Evolutionary conservation across 2,888 invertebrate species (phyloP).

Genomic region (Xiphydria camelus): DNA sequence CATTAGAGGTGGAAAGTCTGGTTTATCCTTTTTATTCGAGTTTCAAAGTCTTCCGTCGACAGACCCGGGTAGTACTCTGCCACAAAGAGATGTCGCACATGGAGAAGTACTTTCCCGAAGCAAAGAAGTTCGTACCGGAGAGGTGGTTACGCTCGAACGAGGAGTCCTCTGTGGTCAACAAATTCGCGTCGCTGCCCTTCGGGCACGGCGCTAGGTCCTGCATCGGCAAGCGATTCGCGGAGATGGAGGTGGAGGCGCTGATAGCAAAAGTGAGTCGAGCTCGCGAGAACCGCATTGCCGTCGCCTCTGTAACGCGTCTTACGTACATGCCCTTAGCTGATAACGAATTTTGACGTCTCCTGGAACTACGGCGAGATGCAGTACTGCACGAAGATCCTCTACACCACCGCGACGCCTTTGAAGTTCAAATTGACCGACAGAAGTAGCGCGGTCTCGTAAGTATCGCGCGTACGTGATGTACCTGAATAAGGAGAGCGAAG

Average conservation of each 20-base stretch:
- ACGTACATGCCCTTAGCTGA: slow-evolving; percentile 1
- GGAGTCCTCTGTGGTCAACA: slow-evolving; percentile 2
- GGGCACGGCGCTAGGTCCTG: slow-evolving; percentile 11
- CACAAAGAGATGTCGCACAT: slow-evolving; percentile 5
- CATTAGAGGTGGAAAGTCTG: too few relatives aligned
- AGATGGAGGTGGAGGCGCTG: slow-evolving; percentile 14
- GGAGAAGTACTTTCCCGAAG: slow-evolving; percentile 6
- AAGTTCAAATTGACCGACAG: slow-evolving; percentile 5
- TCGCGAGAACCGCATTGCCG: too few relatives aligned
- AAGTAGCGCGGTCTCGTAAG: too few relatives aligned
- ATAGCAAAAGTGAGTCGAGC: slow-evolving; percentile 1
- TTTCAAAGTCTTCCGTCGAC: background rate
- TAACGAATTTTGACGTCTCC: slow-evolving; percentile 11
- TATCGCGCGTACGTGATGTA: too few relatives aligned
- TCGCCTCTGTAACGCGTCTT: too few relatives aligned
- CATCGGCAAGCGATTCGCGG: slow-evolving; percentile 14
- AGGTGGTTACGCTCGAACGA: slow-evolving; percentile 12
- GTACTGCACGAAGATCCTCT: slow-evolving; percentile 4
- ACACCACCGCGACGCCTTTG: background rate
- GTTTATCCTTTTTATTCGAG: too few relatives aligned
- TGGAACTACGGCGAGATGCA: slow-evolving; percentile 18
- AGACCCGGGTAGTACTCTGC: slow-evolving; percentile 4
- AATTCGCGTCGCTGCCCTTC: slow-evolving; percentile 12
- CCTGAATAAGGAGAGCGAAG: too few relatives aligned
- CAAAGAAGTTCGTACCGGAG: slow-evolving; percentile 12